These are phyloP conservation scores for Halocynthia aurantium DNA, from an alignment of 23 tunicate species.

Conservation along the genomic window DNA sequence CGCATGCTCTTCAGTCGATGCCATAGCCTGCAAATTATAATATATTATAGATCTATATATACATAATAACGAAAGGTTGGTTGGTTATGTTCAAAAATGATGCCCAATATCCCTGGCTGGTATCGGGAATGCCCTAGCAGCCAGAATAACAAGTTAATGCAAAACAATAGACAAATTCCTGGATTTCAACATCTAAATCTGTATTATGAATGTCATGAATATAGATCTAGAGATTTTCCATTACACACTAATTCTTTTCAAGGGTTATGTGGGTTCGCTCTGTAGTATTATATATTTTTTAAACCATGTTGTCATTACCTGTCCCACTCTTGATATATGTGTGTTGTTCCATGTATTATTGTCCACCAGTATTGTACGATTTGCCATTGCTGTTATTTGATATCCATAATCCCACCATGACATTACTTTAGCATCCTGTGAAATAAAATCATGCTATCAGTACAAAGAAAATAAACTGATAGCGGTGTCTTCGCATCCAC, in stretches of 20 bases:
- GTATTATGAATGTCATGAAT: no score
- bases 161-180: no score
- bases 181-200: no score
- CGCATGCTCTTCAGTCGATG: conserved; percentile 95
- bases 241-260: no score
- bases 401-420: conserved; percentile 99
- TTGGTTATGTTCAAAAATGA: no score
- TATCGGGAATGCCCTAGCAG: no score
- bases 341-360: conserved; percentile 99
- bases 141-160: no score
- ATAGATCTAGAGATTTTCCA: no score
- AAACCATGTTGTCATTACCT: conserved; percentile 20
- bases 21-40: conserved; percentile 63
- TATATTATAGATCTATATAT: no score
- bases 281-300: neutral
- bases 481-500: neutral
- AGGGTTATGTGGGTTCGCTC: no score
- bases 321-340: conserved; percentile 98
- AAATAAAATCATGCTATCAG: neutral
- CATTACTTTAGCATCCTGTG: conserved; percentile 96
- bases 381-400: conserved; percentile 99
- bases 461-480: neutral
- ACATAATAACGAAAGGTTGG: no score
- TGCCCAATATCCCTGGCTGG: no score
- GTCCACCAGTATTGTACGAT: conserved; percentile 92